phyloP scores from a whole-genome alignment of 1,140 invertebrate genomes.

The Rhyacophila brunnea region DNA sequence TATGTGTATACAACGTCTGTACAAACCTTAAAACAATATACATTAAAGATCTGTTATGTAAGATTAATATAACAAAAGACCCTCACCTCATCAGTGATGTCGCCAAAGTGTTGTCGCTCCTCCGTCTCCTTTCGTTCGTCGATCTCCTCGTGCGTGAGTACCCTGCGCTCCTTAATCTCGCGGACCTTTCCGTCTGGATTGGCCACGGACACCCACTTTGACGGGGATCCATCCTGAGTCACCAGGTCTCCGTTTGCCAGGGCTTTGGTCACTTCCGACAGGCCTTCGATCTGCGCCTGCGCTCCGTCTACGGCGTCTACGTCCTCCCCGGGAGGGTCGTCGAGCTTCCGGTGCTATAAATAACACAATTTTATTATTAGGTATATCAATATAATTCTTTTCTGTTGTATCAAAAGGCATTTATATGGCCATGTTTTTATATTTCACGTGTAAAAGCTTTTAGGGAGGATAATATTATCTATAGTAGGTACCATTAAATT shows the following conservation, averaged over 20 bases:
- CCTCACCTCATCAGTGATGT: slow-evolving; percentile 80
- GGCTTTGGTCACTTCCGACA: slow-evolving; percentile 1
- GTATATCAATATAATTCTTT: too few species aligned
- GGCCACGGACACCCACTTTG: slow-evolving; percentile 62
- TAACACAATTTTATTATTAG: slow-evolving; percentile 7
- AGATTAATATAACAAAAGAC: too few species aligned
- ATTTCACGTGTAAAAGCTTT: too few species aligned
- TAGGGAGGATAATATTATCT: too few species aligned
- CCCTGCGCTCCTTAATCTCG: slow-evolving; percentile 74
- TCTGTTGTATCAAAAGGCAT: too few species aligned
- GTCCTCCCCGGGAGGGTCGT: slow-evolving; percentile 35
- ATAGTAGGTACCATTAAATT: too few species aligned
- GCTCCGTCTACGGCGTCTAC: slow-evolving; percentile 42
- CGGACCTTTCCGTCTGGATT: slow-evolving; percentile 71
- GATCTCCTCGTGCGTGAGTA: slow-evolving; percentile 78
- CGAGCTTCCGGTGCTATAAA: slow-evolving; percentile 42
- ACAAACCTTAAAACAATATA: too few species aligned
- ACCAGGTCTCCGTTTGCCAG: slow-evolving; percentile 54
- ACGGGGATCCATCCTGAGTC: slow-evolving; percentile 41
- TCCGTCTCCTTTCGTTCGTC: slow-evolving; percentile 80
- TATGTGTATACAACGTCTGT: too few species aligned
- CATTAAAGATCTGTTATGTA: too few species aligned
- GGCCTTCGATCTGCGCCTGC: slow-evolving; percentile 39
- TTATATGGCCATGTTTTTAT: too few species aligned
- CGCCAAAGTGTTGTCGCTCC: slow-evolving; percentile 76